Percentiles rank a stretch among this genome's conserved stretches.
phyloP scores from a whole-genome alignment of 2,888 invertebrate species.

The Chymomyza procnemis region DNA sequence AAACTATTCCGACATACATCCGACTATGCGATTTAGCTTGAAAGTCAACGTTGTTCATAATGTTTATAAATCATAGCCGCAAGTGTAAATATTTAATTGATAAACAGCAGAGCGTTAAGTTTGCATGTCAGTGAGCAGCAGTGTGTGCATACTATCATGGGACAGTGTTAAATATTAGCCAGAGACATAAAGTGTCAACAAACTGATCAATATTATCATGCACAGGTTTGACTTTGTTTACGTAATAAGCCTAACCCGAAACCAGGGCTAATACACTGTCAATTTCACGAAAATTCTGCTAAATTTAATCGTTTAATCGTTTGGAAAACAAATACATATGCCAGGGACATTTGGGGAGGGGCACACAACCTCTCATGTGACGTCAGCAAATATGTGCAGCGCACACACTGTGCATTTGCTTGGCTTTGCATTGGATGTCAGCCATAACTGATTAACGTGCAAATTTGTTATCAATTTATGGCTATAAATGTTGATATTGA shows the following conservation, averaged over 20 bases:
- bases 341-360: slow-evolving; percentile 30
- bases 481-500: slow-evolving; percentile 32
- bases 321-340: slow-evolving; percentile 32
- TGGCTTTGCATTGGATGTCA: slow-evolving; percentile 4
- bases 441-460: slow-evolving; percentile 68
- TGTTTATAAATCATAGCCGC: slow-evolving; percentile 58
- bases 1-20: not conserved
- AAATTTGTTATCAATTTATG: slow-evolving; percentile 69
- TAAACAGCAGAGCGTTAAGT: slow-evolving; percentile 39
- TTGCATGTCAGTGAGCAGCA: not conserved
- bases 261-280: slow-evolving; percentile 18
- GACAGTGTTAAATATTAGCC: slow-evolving; percentile 8
- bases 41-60: slow-evolving; percentile 29
- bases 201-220: slow-evolving; percentile 60
- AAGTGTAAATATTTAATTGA: slow-evolving; percentile 61
- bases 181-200: slow-evolving; percentile 50
- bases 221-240: slow-evolving; percentile 19
- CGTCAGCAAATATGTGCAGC: slow-evolving; percentile 44
- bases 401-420: slow-evolving; percentile 56
- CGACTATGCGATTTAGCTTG: not conserved
- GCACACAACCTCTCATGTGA: not conserved
- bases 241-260: slow-evolving; percentile 8
- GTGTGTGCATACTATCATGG: not conserved
- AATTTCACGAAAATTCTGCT: slow-evolving; percentile 29
- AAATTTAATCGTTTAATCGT: slow-evolving; percentile 62